Percentiles rank a stretch among this genome's conserved stretches.
Evolutionary conservation across 2,113 vertebrate genomes (phyloP).

Genomic region (Clarias batrachus): DNA sequence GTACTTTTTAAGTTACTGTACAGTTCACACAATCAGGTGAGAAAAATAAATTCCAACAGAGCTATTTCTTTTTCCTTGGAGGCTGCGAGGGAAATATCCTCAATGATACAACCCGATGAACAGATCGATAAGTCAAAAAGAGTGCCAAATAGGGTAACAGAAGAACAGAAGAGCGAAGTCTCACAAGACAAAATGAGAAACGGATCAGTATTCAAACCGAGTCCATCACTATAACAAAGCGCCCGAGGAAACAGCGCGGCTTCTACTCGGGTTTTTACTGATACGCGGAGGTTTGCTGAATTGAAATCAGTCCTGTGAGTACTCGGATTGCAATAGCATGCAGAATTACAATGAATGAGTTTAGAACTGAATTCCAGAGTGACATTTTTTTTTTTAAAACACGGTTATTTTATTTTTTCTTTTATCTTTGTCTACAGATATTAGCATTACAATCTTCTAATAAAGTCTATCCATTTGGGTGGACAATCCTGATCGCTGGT

Average conservation of each 20-base stretch:
- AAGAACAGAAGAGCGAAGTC: slow-evolving; percentile 14
- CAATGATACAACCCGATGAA: slow-evolving; percentile 35
- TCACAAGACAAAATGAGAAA: not conserved
- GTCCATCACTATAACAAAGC: not conserved
- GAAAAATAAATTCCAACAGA: slow-evolving; percentile 18
- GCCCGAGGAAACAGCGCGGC: slow-evolving; percentile 13
- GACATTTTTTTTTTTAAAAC: not conserved
- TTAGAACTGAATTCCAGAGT: not conserved
- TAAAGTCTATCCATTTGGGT: not conserved
- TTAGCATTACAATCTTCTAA: not conserved
- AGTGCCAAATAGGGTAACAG: slow-evolving; percentile 7
- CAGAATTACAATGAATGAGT: not conserved
- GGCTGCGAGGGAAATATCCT: slow-evolving; percentile 21
- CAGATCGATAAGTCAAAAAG: slow-evolving; percentile 26
- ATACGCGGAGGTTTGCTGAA: not conserved
- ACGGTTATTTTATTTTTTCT: not conserved
- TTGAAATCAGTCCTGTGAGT: slow-evolving; percentile 2
- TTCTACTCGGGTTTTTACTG: not conserved
- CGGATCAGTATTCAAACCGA: not conserved
- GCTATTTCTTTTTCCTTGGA: not conserved
- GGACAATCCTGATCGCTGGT: no score
- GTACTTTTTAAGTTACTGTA: not conserved
- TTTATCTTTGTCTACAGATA: not conserved
- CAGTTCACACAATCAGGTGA: slow-evolving; percentile 14
- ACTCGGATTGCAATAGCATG: not conserved